phyloP scores from a whole-genome alignment of 2,888 invertebrate species.

The Listrodromus nycthemerus region DNA sequence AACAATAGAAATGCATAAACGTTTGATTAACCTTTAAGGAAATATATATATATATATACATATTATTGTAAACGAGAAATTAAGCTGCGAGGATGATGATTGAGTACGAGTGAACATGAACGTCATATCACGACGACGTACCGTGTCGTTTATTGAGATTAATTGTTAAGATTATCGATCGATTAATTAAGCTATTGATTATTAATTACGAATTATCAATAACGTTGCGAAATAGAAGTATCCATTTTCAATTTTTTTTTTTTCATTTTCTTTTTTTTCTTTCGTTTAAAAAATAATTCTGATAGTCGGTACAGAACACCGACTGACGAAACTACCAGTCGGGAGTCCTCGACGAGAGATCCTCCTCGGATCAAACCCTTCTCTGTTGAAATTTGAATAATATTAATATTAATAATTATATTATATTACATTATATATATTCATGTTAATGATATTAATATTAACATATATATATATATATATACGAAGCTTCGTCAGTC shows the following conservation, averaged over 20 bases:
- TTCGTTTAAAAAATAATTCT: neutral
- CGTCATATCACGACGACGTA: conserved; percentile 35
- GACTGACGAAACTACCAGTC: neutral
- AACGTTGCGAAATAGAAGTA: neutral
- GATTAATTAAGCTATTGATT: neutral
- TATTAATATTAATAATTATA: neutral
- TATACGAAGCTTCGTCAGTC: conserved; percentile 45
- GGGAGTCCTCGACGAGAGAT: neutral
- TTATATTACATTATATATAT: no score
- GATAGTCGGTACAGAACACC: neutral
- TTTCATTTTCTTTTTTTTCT: neutral
- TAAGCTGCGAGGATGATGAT: conserved; percentile 40
- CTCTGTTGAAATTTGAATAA: neutral
- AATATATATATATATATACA: conserved; percentile 42
- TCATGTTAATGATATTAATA: neutral
- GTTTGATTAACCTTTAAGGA: conserved; percentile 35
- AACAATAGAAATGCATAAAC: conserved; percentile 33
- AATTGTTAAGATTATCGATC: neutral
- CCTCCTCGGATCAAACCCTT: neutral
- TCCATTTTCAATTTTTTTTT: neutral
- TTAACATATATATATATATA: conserved; percentile 29
- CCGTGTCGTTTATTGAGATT: conserved; percentile 37
- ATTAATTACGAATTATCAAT: neutral
- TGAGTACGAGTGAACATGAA: conserved; percentile 20
- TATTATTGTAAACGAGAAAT: conserved; percentile 35